A percentile compares a stretch with the other conserved stretches of the same genome.
Conservation (phyloP, 2,113 vertebrate genomes). For the Pantherophis guttatus region DNA sequence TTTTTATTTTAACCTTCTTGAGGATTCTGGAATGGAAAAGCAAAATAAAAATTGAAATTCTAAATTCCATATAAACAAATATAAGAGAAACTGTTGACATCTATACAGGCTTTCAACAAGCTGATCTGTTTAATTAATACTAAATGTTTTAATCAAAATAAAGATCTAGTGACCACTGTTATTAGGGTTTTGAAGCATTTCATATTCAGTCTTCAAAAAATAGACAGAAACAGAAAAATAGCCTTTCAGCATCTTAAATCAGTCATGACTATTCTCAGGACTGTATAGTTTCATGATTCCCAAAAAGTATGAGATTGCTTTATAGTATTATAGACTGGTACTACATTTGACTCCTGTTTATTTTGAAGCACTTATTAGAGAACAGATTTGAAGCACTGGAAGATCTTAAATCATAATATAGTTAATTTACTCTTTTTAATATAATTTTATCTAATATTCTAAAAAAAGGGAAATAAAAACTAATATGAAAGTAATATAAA, state of each 20-base stretch:
- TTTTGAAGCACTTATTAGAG: neutral
- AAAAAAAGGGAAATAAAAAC: neutral
- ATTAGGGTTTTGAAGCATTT: neutral
- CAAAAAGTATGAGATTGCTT: neutral
- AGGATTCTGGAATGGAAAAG: neutral
- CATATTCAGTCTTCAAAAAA: neutral
- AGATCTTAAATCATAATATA: neutral
- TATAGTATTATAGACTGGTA: neutral
- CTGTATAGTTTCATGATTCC: neutral
- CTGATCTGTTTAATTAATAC: neutral
- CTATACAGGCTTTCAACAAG: neutral
- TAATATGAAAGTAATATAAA: neutral
- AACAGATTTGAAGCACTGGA: neutral
- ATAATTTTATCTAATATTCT: neutral
- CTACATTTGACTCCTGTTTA: neutral
- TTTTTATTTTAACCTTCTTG: neutral
- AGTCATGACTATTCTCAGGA: neutral
- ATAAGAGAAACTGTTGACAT: neutral
- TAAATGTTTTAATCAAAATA: neutral
- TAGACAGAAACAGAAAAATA: neutral
- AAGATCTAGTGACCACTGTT: neutral
- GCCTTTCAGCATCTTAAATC: neutral
- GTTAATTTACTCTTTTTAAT: neutral
- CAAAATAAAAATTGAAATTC: neutral
- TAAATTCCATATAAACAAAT: neutral